Evolutionary conservation across 2,888 invertebrate species (phyloP).

Genomic region (Ptycholaimellus sp.): DNA sequence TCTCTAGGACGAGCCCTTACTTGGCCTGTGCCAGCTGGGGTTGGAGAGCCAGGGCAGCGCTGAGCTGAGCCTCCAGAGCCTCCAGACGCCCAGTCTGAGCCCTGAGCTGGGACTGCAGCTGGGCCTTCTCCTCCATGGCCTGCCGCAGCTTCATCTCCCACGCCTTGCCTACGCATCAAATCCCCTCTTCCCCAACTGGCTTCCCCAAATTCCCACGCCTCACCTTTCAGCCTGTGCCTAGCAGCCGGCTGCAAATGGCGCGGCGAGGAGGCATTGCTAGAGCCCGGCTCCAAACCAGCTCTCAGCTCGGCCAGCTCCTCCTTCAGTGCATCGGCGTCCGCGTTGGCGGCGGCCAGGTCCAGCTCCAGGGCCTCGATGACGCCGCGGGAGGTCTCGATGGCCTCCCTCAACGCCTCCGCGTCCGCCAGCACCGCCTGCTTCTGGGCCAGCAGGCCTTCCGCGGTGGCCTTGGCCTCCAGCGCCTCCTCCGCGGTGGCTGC

Average conservation of each 20-base stretch:
- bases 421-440: background rate
- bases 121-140: conserved; percentile 18
- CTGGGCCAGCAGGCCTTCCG: background rate
- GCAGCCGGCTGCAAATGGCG: too few species aligned
- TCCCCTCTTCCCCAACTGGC: too few species aligned
- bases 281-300: background rate
- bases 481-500: too few species aligned
- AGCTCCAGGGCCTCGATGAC: conserved; percentile 3
- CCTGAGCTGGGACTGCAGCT: conserved; percentile 8
- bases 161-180: too few species aligned
- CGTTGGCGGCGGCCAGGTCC: background rate
- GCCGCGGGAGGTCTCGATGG: conserved; percentile 2
- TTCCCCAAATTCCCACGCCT: background rate
- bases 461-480: too few species aligned
- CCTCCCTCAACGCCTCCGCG: conserved; percentile 1
- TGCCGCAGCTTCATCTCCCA: conserved; percentile 20
- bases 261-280: too few species aligned
- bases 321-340: background rate
- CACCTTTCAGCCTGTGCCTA: background rate
- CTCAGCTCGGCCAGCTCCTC: background rate
- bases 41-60: too few species aligned
- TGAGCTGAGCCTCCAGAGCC: too few species aligned
- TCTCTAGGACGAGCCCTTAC: too few species aligned
- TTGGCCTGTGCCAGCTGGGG: too few species aligned
- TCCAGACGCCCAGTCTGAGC: background rate